phyloP scores from a whole-genome alignment of 2,888 invertebrate species.

The Yponomeuta evonymella region DNA sequence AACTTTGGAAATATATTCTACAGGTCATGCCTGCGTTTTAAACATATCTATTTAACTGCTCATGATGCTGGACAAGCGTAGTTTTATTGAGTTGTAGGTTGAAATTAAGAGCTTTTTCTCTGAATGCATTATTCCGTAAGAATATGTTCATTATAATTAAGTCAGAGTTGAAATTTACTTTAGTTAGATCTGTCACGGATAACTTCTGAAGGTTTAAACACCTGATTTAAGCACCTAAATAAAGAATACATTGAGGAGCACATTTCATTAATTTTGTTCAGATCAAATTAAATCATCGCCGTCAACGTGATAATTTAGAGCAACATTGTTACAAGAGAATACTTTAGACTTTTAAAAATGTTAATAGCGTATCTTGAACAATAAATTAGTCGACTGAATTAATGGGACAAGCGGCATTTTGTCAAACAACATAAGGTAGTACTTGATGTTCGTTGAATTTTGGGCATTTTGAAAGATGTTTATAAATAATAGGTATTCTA shows the following conservation, averaged over 20 bases:
- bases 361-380: constrained; percentile 32
- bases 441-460: constrained; percentile 4
- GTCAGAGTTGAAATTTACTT: too few species aligned
- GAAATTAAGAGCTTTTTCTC: too few species aligned
- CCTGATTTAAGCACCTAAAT: not conserved
- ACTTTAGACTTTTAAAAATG: constrained; percentile 33
- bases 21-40: too few species aligned
- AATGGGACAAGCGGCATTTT: constrained; percentile 36
- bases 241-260: not conserved
- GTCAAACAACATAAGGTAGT: not conserved
- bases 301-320: constrained; percentile 30
- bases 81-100: too few species aligned
- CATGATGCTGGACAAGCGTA: too few species aligned
- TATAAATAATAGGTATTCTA: too few species aligned
- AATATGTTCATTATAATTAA: too few species aligned
- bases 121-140: too few species aligned
- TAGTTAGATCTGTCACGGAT: too few species aligned
- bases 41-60: too few species aligned
- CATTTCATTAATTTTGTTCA: not conserved
- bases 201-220: not conserved
- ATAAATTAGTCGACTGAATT: constrained; percentile 50
- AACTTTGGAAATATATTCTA: too few species aligned
- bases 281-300: constrained; percentile 43
- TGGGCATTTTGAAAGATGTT: too few species aligned
- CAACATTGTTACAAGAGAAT: constrained; percentile 41